phyloP scores from a whole-genome alignment of 2,113 vertebrate species.

The Pantherophis guttatus region DNA sequence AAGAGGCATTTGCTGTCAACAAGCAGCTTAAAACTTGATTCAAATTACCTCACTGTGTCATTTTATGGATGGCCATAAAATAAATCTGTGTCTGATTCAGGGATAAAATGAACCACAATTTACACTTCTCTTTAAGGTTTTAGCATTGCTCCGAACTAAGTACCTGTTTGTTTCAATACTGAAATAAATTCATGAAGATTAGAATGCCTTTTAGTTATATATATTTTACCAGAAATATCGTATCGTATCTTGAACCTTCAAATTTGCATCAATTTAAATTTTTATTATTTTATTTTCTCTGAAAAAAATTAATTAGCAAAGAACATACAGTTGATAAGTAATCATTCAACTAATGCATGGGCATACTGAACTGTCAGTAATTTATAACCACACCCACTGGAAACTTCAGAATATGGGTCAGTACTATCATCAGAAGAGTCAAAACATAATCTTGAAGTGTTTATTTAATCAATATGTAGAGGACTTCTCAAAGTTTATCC shows the following conservation, averaged over 20 bases:
- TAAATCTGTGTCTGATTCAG: neutral
- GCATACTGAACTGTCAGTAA: neutral
- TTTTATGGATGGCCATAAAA: neutral
- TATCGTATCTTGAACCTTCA: neutral
- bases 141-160: slow-evolving; percentile 18
- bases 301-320: neutral
- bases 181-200: rapidly evolving
- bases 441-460: neutral
- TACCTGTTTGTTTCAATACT: neutral
- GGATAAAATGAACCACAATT: neutral
- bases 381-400: neutral
- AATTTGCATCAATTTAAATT: neutral
- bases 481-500: neutral
- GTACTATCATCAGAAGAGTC: neutral
- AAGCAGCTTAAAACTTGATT: neutral
- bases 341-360: neutral
- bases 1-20: neutral
- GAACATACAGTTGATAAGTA: neutral
- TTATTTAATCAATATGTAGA: neutral
- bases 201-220: neutral
- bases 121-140: slow-evolving; percentile 33
- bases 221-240: neutral
- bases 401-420: neutral
- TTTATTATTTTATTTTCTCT: neutral
- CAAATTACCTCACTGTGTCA: neutral